Evolutionary conservation across 2,113 vertebrate genomes (phyloP), one percentile per base, ranked within the genome.

Genomic region (Passer domesticus): DNA sequence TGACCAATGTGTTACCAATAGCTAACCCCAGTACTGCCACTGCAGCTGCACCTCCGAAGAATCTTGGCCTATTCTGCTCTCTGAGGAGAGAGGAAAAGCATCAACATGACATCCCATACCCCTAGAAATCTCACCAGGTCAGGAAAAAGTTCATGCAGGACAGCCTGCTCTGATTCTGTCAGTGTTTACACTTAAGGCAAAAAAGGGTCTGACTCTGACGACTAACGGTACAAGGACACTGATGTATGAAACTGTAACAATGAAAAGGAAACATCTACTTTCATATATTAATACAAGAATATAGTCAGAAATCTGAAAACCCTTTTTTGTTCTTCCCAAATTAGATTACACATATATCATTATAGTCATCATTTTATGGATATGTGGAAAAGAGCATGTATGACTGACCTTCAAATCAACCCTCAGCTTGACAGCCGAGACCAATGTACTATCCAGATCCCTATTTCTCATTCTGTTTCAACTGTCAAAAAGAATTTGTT

Each of bases 401-500:
- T 28, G 41, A 84, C 30, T 70, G 64, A 93, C 90, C 66, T 70
- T 95, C 82, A 37, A 27, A 86, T 89, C 83, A 87, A 79, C 35
- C 49, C 47, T 90, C 58, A 72, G 66, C 30, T 46, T 89, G 62
- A 82, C 49, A 63, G 66, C 56, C 58, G 43, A 80, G 66, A 93
- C 86, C 6, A 2, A 37, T 78, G 33, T 47, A 70, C 77, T 83
- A 70, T 43, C 60, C 68, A 66, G 46, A 55, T 24, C 31, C 39
- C 47, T 53, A 80, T 74, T 68, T 50, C 44, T 87, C 59, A 77
- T 85, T 80, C 77, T 72, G 11, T 69, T 93, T 68, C 53, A 89
- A 50, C 68, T 76, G 83, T 67, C 69, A 83, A 75, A 87, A 58
- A 87, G 24, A 91, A 91, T 87, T 92, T 81, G 20, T 66, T 91